Base-by-base conservation (phyloP, 2,888 invertebrate genomes). In the Sphinx pinastri region DNA sequence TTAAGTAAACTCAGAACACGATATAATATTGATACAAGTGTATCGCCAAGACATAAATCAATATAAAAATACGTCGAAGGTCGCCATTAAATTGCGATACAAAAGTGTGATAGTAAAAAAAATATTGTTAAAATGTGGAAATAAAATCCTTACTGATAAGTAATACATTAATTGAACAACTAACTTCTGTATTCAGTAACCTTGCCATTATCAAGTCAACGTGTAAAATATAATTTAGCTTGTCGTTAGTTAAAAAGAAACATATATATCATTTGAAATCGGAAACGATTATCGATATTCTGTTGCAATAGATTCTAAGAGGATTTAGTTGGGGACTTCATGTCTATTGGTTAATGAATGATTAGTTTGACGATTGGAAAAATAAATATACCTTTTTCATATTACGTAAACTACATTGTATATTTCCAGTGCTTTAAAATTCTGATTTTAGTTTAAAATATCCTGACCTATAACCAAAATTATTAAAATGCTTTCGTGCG, bases 31-130 rank as follows among this genome's bases (percentile, higher is more conserved):
- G 47, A 63, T 16, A 49, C 63, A 63, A 63, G 63, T 47, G 60
- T 38, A 47, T 45, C 12, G 25, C 25, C 2, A 60, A 45, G 6
- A 60, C 45, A 11, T 63, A 47, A 16, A 63, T 63, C 6, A 49
- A 63, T 13, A 16, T 19, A 19, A 12, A 63, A 63, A 63, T 19
- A 49, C 7, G 13, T 49, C 49, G 16, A 63, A 63, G 63, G 63
- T 8, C 49, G 47, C 11, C 10, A 49, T 13, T 63, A 63, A 47
- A 47, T 49, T 19, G 49, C 49, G 47, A 63, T 58, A 63, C 63
- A 19, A 47, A 49, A 49, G 49, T 47, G 5, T 49, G 63, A 63
- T 63, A 63, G 7, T 6, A 12, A 74, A 73, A 54, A 72, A 63
- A 71, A 58, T 63, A 63, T 47, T 63, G 16, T 49, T 12, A 19